Base-by-base conservation (phyloP, 2,113 vertebrate genomes). In the Miniopterus natalensis region DNA sequence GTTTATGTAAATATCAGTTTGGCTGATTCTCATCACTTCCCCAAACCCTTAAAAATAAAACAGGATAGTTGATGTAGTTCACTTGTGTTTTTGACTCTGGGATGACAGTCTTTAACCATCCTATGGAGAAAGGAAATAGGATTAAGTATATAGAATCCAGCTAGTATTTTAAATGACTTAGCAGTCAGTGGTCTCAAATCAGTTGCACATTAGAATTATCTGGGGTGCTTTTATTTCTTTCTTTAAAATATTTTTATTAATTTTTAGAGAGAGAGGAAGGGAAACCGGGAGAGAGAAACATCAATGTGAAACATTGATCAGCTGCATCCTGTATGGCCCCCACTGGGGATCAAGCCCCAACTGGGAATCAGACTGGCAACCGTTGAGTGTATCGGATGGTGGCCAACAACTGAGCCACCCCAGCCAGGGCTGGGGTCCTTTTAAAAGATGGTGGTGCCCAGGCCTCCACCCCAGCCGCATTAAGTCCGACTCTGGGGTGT, bases 41-140 rank as follows among this genome's bases (percentile, higher is more conserved):
- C 12, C 23, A 2, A 3, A 15, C 15, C 12, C 10, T 21, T 63
- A 40, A 71, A 88, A 92, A 53, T 86, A 74, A 90, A 85, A 94
- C 9, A 31, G 15, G 49, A 42, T 36, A 31, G 21, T n/a, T 57
- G 75, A 45, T 18, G 36, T 84, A 65, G 80, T 96, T 92, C 47
- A 36, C 36, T 51, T 42, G 10, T 96, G n/a, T n/a, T 88, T 96
- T 88, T 61, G 31, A 59, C 81, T 88, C n/a, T 81, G 40, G 36
- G 75, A 51, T 88, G 71, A 71, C 10, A 75, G 49, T 57, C 47
- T 94, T 94, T 70, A 40, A 70, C 84, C 66, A 86, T 42, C 45
- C 29, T 31, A 12, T n/a, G 36, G 47, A 95, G 78, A 79, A 88
- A 45, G 27, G 53, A 74, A 85, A 55, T 66, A 80, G 18, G 74